Conservation (phyloP, 2,888 invertebrate genomes). For the Aphrophora alni region DNA sequence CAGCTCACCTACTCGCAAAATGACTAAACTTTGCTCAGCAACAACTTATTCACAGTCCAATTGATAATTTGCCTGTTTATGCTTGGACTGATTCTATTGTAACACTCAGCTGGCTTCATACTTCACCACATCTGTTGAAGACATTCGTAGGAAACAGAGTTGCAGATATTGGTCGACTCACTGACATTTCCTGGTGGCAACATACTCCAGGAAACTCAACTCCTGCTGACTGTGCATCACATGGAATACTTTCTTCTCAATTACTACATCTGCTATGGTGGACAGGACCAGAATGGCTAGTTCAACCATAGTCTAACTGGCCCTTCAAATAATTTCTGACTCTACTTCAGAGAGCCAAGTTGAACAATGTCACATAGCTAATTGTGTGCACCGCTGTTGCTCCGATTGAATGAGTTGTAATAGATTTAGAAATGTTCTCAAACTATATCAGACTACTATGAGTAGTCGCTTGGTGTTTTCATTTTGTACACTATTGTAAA, state of each 20-base stretch:
- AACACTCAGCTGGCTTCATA: conserved; percentile 2
- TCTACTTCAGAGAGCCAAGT: too few species aligned
- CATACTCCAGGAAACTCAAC: background rate
- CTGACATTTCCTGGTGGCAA: background rate
- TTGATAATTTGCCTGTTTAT: background rate
- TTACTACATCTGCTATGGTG: background rate
- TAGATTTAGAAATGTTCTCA: too few species aligned
- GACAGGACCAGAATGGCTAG: conserved; percentile 10
- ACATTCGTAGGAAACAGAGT: conserved; percentile 10
- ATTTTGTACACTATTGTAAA: too few species aligned
- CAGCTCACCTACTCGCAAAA: conserved; percentile 6
- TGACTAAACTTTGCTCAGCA: background rate
- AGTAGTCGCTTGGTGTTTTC: too few species aligned
- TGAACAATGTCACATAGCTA: too few species aligned
- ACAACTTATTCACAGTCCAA: background rate
- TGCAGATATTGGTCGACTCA: background rate
- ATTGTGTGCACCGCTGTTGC: too few species aligned
- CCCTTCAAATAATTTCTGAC: too few species aligned
- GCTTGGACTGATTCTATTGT: conserved; percentile 24
- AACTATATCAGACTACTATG: too few species aligned
- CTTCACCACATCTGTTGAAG: background rate
- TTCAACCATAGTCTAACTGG: too few species aligned
- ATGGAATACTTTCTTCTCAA: background rate
- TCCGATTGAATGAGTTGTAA: too few species aligned
- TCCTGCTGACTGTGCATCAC: conserved; percentile 20